Evolutionary conservation across 2,113 vertebrate species (phyloP).

Genomic region (Poecilia latipinna): DNA sequence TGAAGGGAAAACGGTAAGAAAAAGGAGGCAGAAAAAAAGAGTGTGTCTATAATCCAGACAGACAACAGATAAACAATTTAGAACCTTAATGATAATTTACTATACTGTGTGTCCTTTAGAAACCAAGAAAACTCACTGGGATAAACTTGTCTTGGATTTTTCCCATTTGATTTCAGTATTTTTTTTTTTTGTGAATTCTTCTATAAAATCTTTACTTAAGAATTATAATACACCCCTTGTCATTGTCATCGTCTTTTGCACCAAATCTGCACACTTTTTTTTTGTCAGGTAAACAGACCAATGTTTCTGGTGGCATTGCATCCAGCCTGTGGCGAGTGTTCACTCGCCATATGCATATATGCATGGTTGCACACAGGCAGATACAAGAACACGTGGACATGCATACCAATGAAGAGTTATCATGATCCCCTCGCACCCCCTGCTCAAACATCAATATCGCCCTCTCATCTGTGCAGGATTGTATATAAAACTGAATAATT

Average conservation of each 20-base stretch:
- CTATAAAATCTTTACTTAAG: not conserved
- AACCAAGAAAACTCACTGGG: slow-evolving; percentile 6
- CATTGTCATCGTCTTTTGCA: not conserved
- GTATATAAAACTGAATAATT: slow-evolving; percentile 56
- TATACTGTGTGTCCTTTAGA: slow-evolving; percentile 14
- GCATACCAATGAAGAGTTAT: slow-evolving; percentile 51
- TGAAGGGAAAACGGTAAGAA: slow-evolving; percentile 53
- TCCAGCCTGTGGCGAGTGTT: not conserved
- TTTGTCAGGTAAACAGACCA: not conserved
- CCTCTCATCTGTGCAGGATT: slow-evolving; percentile 34
- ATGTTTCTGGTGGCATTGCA: not conserved
- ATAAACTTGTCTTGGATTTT: slow-evolving; percentile 2
- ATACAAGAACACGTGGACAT: slow-evolving; percentile 36
- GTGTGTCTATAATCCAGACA: slow-evolving; percentile 49
- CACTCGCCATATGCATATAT: slow-evolving; percentile 15
- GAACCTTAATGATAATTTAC: slow-evolving; percentile 41
- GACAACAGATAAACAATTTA: slow-evolving; percentile 56
- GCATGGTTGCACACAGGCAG: slow-evolving; percentile 1
- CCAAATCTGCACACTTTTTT: not conserved
- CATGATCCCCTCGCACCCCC: slow-evolving; percentile 24
- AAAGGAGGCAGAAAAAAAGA: slow-evolving; percentile 38
- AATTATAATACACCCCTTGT: not conserved
- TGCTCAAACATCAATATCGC: slow-evolving; percentile 19
- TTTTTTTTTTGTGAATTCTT: not conserved
- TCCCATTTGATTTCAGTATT: not conserved